Base-by-base conservation (phyloP, 2,113 vertebrate genomes). In the Leptodactylus fuscus region DNA sequence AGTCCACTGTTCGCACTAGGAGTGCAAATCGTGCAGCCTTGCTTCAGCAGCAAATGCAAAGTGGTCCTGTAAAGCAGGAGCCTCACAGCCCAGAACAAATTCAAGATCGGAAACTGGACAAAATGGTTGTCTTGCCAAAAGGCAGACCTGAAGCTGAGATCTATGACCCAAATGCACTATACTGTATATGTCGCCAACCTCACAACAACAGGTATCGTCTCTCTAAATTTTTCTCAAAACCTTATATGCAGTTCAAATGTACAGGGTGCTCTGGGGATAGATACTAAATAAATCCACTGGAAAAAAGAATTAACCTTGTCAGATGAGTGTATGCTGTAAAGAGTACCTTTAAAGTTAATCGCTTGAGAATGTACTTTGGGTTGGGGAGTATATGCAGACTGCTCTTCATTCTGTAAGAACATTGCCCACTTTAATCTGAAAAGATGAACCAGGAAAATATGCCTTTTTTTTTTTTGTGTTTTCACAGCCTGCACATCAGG, bases 171-270 rank as follows among this genome's bases (percentile, higher is more conserved):
- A 94, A 91, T 9, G 89, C 95, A 1, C 87, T 96, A 3, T 97
- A 95, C 77, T 97, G 96, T 91, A 94, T 97, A 71, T 99, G 97
- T 88, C 94, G 92, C 2, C 96, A 98, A 88, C 96, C 94, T 49
- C 96, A 96, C 44, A 95, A 96, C 87, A 96, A 97, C 90, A 96
- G 98, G 97, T 98, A 91, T 44, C 92, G 51, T 67, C 0, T 44
- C 0, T 18, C 32, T 36, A 20, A 38, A 10, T 65, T 65, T 65
- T 32, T 32, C 24, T 18, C 65, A 11, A 24, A 24, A 60, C 2
- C 11, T 24, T 27, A 15, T 60, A 27, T 13, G n/a, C 58, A 24
- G 4, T 16, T 32, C 58, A 13, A 6, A 0, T 65, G 27, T 55
- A n/a, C 2, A 44, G 4, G 9, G n/a, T 34, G 20, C 62, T 18